These are phyloP conservation scores for Penaeus indicus DNA, from an alignment of 1,140 invertebrate species.

Conservation along the genomic window DNA sequence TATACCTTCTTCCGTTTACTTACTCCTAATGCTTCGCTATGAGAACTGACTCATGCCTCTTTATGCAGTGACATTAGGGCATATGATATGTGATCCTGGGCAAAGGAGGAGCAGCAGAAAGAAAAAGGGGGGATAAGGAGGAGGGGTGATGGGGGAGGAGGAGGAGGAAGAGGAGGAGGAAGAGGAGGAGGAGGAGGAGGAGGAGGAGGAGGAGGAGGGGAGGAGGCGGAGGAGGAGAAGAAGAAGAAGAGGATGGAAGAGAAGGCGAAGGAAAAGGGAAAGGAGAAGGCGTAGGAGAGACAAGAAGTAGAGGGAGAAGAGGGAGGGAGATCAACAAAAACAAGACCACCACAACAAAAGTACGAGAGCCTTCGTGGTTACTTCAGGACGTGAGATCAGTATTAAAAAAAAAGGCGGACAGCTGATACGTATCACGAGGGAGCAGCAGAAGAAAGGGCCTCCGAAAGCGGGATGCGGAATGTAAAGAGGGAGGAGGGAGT, in stretches of 20 bases:
- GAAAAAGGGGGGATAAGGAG: conserved; percentile 4
- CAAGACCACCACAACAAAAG: neutral
- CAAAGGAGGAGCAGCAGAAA: neutral
- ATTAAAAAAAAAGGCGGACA: no score
- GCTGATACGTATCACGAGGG: no score
- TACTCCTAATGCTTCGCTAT: neutral
- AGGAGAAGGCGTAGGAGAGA: neutral
- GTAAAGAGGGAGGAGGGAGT: no score
- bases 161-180: conserved; percentile 9
- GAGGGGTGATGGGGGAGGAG: neutral
- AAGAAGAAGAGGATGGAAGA: neutral
- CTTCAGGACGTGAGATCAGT: no score
- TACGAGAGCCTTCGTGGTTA: no score
- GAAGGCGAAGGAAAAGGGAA: neutral
- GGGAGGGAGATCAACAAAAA: neutral
- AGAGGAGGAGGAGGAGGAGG: conserved; percentile 9
- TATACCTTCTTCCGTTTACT: neutral
- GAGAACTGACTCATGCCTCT: no score
- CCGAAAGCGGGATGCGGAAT: no score
- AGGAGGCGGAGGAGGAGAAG: neutral
- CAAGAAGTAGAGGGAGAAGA: neutral
- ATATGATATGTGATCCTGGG: no score
- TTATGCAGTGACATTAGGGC: no score
- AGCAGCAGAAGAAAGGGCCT: no score
- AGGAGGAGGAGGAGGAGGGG: conserved; percentile 9